Conservation (phyloP, 2,888 invertebrate species). For the Dryobota labecula region DNA sequence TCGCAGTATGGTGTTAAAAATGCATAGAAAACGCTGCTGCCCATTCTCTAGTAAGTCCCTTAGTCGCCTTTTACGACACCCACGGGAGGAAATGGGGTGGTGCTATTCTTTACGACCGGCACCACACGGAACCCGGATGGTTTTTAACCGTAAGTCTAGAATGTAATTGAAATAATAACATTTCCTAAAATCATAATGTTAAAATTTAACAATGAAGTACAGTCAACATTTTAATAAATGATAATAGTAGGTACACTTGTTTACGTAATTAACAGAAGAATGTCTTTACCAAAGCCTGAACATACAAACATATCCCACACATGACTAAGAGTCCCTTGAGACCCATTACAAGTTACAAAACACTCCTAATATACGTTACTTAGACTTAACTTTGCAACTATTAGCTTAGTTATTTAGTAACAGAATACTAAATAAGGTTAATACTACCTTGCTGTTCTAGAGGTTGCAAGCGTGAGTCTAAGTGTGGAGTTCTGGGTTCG, state of each 20-base stretch:
- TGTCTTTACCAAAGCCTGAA: neutral
- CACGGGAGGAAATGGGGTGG: too few relatives aligned
- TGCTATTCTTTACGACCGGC: too few relatives aligned
- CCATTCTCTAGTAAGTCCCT: too few relatives aligned
- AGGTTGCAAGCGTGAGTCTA: neutral
- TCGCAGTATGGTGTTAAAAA: too few relatives aligned
- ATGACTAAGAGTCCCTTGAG: conserved; percentile 28
- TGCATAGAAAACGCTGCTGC: too few relatives aligned
- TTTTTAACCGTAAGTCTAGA: too few relatives aligned
- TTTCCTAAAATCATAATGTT: neutral
- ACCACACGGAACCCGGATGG: too few relatives aligned
- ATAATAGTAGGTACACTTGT: neutral
- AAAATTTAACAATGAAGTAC: neutral
- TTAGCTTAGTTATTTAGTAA: conserved; percentile 21
- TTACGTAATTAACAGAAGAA: too few relatives aligned
- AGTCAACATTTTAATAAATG: neutral
- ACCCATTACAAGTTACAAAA: conserved; percentile 42
- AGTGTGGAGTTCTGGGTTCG: neutral
- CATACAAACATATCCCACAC: conserved; percentile 2
- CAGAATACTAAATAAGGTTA: neutral
- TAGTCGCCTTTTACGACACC: too few relatives aligned
- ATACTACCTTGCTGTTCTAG: neutral
- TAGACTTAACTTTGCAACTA: conserved; percentile 29
- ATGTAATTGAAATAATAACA: too few relatives aligned
- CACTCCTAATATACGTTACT: conserved; percentile 45